phyloP scores from a whole-genome alignment of 2,113 vertebrate species.

The Suncus etruscus region DNA sequence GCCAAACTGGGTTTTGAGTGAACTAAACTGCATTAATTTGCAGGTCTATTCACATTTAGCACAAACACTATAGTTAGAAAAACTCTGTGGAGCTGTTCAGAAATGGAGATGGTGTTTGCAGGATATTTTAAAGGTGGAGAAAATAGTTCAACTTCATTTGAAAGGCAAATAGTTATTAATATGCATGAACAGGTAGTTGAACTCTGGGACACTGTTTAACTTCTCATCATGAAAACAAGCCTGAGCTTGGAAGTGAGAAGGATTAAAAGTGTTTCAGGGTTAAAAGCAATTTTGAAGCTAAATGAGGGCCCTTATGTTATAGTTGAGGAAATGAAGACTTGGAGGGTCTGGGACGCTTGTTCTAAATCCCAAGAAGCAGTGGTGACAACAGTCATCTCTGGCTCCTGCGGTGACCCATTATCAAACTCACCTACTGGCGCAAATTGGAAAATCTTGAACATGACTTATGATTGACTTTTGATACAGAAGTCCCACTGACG shows the following conservation, averaged over 20 bases:
- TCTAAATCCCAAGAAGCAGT: background rate
- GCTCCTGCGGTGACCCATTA: background rate
- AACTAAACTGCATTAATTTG: constrained; percentile 79
- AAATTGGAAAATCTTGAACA: constrained; percentile 47
- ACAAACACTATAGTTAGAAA: constrained; percentile 83
- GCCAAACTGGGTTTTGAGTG: constrained; percentile 68
- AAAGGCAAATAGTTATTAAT: constrained; percentile 78
- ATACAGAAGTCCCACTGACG: background rate
- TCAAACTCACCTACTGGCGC: background rate
- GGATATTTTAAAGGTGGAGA: constrained; percentile 80
- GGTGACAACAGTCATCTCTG: background rate
- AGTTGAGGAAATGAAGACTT: background rate
- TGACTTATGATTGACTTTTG: background rate
- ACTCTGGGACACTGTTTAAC: constrained; percentile 62
- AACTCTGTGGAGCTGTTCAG: constrained; percentile 70
- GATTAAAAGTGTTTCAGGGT: background rate
- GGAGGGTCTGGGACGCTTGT: background rate
- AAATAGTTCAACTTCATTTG: constrained; percentile 81
- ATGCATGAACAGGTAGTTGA: constrained; percentile 73
- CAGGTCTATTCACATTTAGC: constrained; percentile 77
- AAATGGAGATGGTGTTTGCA: constrained; percentile 76
- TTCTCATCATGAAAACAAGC: constrained; percentile 53
- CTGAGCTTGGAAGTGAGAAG: constrained; percentile 15
- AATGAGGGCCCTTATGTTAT: background rate
- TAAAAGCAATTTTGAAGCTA: constrained; percentile 56